Percentiles rank a stretch among this genome's conserved stretches.
These are phyloP conservation scores for Mugil cephalus DNA, from an alignment of 2,113 vertebrate genomes.

Conservation along the genomic window DNA sequence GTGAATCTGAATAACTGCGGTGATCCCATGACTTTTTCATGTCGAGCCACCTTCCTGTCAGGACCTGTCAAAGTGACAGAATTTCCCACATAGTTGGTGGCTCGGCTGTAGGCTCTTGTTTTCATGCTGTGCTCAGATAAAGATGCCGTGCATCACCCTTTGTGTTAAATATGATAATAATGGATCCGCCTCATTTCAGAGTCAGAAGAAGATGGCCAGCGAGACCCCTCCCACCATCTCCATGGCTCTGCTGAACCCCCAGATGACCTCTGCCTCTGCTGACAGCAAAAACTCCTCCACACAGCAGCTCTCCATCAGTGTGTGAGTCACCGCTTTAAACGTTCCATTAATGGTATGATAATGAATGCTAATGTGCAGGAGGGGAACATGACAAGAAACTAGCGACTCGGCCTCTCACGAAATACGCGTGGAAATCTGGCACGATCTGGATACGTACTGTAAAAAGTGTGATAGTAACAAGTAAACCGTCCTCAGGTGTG, in stretches of 20 bases:
- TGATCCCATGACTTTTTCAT: background rate
- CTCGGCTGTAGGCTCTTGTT: background rate
- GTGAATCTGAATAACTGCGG: background rate
- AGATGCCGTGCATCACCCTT: background rate
- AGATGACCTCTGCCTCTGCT: slow-evolving; percentile 68
- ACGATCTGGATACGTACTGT: background rate
- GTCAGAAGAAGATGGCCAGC: slow-evolving; percentile 78
- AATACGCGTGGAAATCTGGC: background rate
- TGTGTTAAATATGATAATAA: slow-evolving; percentile 23
- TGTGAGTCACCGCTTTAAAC: slow-evolving; percentile 79
- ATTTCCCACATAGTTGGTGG: too few species aligned
- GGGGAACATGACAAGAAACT: slow-evolving; percentile 11
- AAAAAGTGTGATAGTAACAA: background rate
- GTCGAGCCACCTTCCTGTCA: background rate
- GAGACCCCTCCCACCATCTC: slow-evolving; percentile 78
- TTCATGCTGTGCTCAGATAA: background rate
- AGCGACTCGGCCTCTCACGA: background rate
- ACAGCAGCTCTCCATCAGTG: slow-evolving; percentile 87
- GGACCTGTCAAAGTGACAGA: too few species aligned
- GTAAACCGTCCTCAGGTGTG: slow-evolving; percentile 84
- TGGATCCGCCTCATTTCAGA: slow-evolving; percentile 56
- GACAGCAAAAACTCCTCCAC: slow-evolving; percentile 81
- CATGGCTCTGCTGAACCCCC: slow-evolving; percentile 84
- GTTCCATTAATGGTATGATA: slow-evolving; percentile 24
- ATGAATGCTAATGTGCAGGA: background rate